Percentiles rank a stretch among this genome's conserved stretches.
Evolutionary conservation across 2,797 vertebrate genomes (phyloP).

Genomic region (Acanthurus tractus): DNA sequence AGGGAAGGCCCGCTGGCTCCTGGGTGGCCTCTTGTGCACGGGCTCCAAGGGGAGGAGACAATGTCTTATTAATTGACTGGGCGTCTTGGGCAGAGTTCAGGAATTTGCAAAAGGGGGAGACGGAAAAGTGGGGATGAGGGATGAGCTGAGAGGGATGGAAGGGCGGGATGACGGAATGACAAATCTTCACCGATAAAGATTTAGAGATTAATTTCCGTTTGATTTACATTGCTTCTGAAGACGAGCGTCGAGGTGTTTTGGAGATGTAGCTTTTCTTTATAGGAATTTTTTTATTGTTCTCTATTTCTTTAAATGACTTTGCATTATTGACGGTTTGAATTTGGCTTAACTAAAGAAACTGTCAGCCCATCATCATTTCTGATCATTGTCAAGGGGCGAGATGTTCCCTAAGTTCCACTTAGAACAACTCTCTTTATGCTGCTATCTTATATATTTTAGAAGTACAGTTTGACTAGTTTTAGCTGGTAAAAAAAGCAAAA

Average conservation of each 20-base stretch:
- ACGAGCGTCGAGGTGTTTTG: neutral
- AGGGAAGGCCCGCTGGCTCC: slow-evolving; percentile 86
- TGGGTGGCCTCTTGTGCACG: slow-evolving; percentile 92
- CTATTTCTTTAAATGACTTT: neutral
- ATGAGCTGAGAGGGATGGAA: slow-evolving; percentile 59
- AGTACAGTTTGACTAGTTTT: neutral
- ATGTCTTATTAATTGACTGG: slow-evolving; percentile 93
- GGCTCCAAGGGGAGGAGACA: slow-evolving; percentile 86
- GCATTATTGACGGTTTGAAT: neutral
- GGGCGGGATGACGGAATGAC: slow-evolving; percentile 38
- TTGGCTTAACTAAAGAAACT: neutral
- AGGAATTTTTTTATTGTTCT: too few relatives aligned
- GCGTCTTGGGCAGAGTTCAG: slow-evolving; percentile 84
- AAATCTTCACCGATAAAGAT: slow-evolving; percentile 55
- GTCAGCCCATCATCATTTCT: neutral
- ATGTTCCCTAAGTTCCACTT: neutral
- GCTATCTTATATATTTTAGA: neutral
- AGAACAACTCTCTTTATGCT: neutral
- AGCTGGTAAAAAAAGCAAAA: neutral
- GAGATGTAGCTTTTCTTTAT: neutral
- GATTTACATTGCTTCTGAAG: slow-evolving; percentile 60
- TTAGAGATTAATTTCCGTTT: slow-evolving; percentile 73
- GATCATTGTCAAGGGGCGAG: neutral
- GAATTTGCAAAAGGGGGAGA: slow-evolving; percentile 79
- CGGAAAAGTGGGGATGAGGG: slow-evolving; percentile 63